Conservation (phyloP, 2,888 invertebrate genomes). For the Phaonia tiefii region DNA sequence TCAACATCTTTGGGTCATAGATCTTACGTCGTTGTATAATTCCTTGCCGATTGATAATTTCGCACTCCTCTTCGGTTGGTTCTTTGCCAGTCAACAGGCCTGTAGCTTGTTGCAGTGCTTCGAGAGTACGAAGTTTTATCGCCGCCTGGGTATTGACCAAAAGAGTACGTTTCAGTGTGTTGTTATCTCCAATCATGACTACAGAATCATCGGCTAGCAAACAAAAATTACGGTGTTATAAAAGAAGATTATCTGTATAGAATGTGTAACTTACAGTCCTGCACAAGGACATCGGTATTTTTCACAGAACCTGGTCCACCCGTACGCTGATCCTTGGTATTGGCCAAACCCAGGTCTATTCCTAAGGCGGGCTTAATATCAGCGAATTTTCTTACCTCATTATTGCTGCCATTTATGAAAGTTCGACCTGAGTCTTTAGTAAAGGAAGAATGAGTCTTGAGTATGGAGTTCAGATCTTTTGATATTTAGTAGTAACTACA, state of each 20-base stretch:
- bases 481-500: background rate
- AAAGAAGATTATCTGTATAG: background rate
- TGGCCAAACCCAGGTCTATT: slow-evolving; percentile 27
- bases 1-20: too few species aligned
- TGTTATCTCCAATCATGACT: slow-evolving; percentile 31
- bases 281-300: slow-evolving; percentile 24
- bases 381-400: background rate
- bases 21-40: slow-evolving; percentile 45
- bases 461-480: background rate
- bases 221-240: background rate
- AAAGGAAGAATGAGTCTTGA: background rate
- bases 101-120: slow-evolving; percentile 16
- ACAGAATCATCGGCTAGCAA: slow-evolving; percentile 33
- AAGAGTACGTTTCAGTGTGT: background rate
- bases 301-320: slow-evolving; percentile 19
- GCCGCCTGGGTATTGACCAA: slow-evolving; percentile 29
- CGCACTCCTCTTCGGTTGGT: slow-evolving; percentile 38
- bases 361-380: slow-evolving; percentile 22
- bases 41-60: background rate
- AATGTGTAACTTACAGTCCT: slow-evolving; percentile 30
- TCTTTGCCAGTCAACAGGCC: slow-evolving; percentile 32
- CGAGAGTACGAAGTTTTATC: slow-evolving; percentile 7
- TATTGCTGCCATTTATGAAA: slow-evolving; percentile 32
- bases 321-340: background rate
- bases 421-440: background rate